Base-by-base conservation (phyloP, 2,888 invertebrate genomes). In the Drosophila kanekoi region DNA sequence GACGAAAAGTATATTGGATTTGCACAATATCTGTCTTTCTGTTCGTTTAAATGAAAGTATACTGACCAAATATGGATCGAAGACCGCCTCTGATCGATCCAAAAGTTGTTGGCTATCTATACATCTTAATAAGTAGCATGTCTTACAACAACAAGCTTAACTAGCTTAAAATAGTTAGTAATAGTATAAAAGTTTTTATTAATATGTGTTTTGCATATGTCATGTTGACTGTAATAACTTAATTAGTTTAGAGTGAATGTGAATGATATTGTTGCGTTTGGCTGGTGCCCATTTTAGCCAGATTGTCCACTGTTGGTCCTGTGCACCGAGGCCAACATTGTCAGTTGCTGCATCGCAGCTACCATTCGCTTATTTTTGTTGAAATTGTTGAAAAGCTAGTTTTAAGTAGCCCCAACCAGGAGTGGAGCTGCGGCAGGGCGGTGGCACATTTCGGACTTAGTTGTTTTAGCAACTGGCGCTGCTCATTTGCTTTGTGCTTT, bases 401-500 rank as follows among this genome's bases (percentile, higher is more conserved):
- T 88, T 71, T 88, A 82, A 81, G 88, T 87, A 85, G 88, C 68
- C 61, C 33, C 60, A 63, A 51, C 45, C 20, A 10, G 37, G 40
- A 43, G 53, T 6, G 6, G 8, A 28, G 10, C 13, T 3, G 23
- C 13, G 20, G 61, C 18, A 18, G 16, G 3, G 54, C 37, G 44
- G 44, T 38, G 41, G 47, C 16, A 49, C 37, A 60, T 49, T 56
- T 47, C 13, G 53, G 58, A 71, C 72, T 62, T 59, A 85, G 79
- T 78, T 82, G 76, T 82, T 88, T 76, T 71, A 76, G 67, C 86
- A 70, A 75, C 64, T 75, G 88, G 70, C 62, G 67, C 58, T 86
- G 81, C 70, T 82, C 83, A 83, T 86, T 82, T 83, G 64, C 83
- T 88, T 86, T 88, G 83, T 79, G 57, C 69, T 77, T 87, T 81